Conservation (phyloP, 2,888 invertebrate genomes). For the Glyphotaelius pellucidus region DNA sequence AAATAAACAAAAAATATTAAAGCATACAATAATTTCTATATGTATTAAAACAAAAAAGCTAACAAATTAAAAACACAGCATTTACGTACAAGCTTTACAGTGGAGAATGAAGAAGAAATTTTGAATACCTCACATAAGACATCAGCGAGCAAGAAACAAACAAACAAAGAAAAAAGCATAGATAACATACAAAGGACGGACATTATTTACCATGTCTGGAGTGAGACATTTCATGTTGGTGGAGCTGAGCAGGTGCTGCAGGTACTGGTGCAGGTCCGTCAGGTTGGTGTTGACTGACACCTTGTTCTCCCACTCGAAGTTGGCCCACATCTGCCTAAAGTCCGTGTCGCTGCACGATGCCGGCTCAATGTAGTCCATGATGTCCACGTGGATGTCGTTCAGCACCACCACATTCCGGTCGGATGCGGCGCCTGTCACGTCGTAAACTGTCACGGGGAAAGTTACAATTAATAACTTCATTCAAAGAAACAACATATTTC, state of each 20-base stretch:
- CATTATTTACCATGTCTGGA: conserved; percentile 87
- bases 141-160: neutral
- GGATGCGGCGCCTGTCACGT: conserved; percentile 93
- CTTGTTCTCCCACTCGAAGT: conserved; percentile 99
- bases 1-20: neutral
- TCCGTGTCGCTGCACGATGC: conserved; percentile 96
- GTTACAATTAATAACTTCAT: neutral
- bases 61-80: neutral
- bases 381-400: conserved; percentile 99
- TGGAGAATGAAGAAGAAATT: neutral
- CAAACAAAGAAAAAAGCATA: neutral
- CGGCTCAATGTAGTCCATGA: conserved; percentile 99
- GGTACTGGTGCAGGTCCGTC: conserved; percentile 94
- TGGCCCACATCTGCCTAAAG: conserved; percentile 99
- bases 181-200: neutral
- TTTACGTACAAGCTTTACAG: neutral
- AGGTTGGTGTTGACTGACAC: conserved; percentile 96
- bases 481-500: too few relatives aligned
- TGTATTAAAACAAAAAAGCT: neutral
- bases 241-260: conserved; percentile 92
- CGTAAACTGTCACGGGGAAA: conserved; percentile 85
- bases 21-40: too few relatives aligned
- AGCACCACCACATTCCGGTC: conserved; percentile 98
- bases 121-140: neutral
- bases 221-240: conserved; percentile 99